A percentile compares a stretch with the other conserved stretches of the same genome.
phyloP scores from a whole-genome alignment of 1,140 invertebrate species.

The Drosophila seguyi region DNA sequence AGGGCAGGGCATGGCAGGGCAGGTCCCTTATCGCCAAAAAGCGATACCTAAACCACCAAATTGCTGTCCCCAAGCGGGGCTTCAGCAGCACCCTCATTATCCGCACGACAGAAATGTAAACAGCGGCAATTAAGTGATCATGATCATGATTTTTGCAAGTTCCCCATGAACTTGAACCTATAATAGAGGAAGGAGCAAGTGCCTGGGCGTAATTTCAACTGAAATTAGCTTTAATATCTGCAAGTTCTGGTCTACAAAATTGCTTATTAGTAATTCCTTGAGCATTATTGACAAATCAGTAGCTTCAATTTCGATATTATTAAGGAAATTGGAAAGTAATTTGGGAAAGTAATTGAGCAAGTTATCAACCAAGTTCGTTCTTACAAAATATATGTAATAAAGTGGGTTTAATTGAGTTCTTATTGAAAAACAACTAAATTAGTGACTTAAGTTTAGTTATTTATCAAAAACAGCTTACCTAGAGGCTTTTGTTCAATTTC shows the following conservation, averaged over 20 bases:
- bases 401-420: background rate
- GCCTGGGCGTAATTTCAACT: background rate
- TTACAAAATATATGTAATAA: background rate
- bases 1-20: background rate
- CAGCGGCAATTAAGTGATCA: constrained; percentile 10
- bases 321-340: background rate
- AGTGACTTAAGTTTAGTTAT: no score
- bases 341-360: background rate
- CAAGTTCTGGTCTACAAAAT: background rate
- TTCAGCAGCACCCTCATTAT: constrained; percentile 40
- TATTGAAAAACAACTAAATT: no score
- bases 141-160: constrained; percentile 21
- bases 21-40: constrained; percentile 17
- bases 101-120: constrained; percentile 14
- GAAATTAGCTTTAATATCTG: background rate
- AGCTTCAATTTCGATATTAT: background rate
- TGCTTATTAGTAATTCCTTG: background rate
- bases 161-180: background rate
- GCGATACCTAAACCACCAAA: background rate
- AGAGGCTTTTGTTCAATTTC: no score
- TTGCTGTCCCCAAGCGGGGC: background rate
- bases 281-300: background rate
- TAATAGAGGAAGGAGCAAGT: background rate
- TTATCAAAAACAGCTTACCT: no score
- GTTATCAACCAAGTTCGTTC: background rate